A percentile compares a stretch with the other conserved stretches of the same genome.
Conservation (phyloP, 2,888 invertebrate species). For the Lithodes maja region DNA sequence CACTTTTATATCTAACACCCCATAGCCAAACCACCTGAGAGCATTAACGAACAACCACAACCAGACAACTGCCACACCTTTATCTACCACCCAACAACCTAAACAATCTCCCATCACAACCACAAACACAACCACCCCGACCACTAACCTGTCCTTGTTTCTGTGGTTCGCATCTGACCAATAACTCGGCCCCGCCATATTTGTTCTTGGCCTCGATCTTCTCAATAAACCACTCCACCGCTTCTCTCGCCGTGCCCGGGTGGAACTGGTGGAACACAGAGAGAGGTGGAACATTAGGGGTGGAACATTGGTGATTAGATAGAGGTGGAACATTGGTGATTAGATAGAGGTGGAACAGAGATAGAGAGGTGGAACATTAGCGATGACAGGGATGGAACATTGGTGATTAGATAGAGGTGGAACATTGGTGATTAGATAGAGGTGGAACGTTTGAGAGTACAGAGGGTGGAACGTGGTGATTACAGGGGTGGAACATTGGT, state of each 20-base stretch:
- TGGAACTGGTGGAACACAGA: conserved; percentile 74
- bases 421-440: too few relatives aligned
- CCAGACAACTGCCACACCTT: too few relatives aligned
- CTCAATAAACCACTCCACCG: conserved; percentile 78
- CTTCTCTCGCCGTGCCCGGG: conserved; percentile 76
- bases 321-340: background rate
- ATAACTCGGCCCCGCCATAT: conserved; percentile 78
- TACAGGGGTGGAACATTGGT: too few relatives aligned
- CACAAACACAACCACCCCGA: background rate
- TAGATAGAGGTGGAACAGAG: background rate
- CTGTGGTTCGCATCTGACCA: conserved; percentile 77
- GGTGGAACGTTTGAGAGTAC: too few relatives aligned
- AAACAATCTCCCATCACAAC: background rate
- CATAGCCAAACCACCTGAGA: too few relatives aligned
- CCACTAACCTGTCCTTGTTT: conserved; percentile 72
- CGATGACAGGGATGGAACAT: background rate
- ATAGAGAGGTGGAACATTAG: background rate
- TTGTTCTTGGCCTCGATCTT: conserved; percentile 77
- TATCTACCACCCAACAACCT: too few relatives aligned
- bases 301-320: background rate
- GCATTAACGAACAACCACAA: too few relatives aligned
- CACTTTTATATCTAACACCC: too few relatives aligned
- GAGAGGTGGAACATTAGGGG: background rate
- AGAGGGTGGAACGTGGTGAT: too few relatives aligned
- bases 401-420: too few relatives aligned